Conservation (phyloP, 2,113 vertebrate genomes). For the Phyllopteryx taeniolatus region DNA sequence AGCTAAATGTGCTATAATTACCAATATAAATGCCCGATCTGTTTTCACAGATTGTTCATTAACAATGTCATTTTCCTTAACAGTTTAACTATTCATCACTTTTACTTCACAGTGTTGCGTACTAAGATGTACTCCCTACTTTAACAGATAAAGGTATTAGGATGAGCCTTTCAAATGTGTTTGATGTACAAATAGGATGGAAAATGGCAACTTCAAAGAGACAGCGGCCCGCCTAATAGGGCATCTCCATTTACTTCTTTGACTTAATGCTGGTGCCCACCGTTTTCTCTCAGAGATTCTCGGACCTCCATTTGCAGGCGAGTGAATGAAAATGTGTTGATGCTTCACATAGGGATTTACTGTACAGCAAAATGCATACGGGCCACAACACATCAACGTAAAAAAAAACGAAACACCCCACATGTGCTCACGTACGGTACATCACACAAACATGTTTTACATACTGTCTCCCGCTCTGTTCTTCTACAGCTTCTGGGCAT, state of each 20-base stretch:
- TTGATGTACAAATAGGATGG: conserved; percentile 67
- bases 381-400: conserved; percentile 29
- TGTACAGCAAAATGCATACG: conserved; percentile 20
- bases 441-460: conserved; percentile 2
- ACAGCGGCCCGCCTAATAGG: conserved; percentile 47
- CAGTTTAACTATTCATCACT: not conserved
- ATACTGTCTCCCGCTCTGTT: conserved; percentile 28
- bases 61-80: not conserved
- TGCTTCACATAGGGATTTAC: conserved; percentile 27
- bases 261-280: conserved; percentile 49
- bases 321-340: conserved; percentile 1
- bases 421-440: not conserved
- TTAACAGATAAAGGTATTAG: conserved; percentile 58
- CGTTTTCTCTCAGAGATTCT: conserved; percentile 50
- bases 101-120: not conserved
- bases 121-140: not conserved
- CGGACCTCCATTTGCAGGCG: conserved; percentile 29
- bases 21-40: not conserved
- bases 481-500: conserved; percentile 92
- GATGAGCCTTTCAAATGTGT: conserved; percentile 53
- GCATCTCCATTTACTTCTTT: conserved; percentile 65
- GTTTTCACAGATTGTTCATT: not conserved
- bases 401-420: conserved; percentile 17
- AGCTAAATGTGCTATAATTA: not conserved
- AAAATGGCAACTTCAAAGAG: conserved; percentile 76